Conservation (phyloP, 2,113 vertebrate species). For the Chaetops frenatus region DNA sequence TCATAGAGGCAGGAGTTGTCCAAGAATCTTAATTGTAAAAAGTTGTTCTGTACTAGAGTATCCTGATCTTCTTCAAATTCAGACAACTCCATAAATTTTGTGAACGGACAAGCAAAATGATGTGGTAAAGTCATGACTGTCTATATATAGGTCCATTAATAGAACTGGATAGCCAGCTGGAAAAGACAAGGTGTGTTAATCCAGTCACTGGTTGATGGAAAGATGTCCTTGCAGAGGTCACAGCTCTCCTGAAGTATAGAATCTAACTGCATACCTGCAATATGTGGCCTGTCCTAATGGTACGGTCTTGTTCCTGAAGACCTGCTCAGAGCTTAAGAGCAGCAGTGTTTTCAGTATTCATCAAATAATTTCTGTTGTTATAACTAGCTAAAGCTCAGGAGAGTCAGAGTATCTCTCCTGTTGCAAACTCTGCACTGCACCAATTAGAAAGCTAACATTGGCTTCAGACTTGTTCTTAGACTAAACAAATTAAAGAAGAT, state of each 20-base stretch:
- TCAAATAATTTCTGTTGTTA: not conserved
- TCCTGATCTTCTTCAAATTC: not conserved
- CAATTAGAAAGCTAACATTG: not conserved
- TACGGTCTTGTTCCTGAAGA: not conserved
- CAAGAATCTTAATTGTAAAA: not conserved
- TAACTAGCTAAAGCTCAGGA: not conserved
- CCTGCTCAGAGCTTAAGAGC: not conserved
- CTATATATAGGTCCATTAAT: not conserved
- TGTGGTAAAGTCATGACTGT: not conserved
- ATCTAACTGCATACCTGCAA: not conserved
- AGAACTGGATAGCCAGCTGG: not conserved
- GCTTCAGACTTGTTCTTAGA: not conserved
- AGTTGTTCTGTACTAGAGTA: not conserved
- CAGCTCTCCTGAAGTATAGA: not conserved
- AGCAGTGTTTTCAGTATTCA: not conserved
- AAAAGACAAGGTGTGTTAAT: not conserved
- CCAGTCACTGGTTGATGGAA: not conserved
- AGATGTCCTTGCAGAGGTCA: not conserved
- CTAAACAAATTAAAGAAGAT: not conserved
- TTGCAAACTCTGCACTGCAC: not conserved
- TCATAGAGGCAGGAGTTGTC: not conserved
- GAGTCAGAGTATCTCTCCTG: not conserved
- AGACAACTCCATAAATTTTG: not conserved
- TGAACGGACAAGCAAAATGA: not conserved
- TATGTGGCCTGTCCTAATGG: not conserved